These are phyloP conservation scores for Brachionus rotundiformis DNA, from an alignment of 1,140 invertebrate genomes.

Conservation along the genomic window DNA sequence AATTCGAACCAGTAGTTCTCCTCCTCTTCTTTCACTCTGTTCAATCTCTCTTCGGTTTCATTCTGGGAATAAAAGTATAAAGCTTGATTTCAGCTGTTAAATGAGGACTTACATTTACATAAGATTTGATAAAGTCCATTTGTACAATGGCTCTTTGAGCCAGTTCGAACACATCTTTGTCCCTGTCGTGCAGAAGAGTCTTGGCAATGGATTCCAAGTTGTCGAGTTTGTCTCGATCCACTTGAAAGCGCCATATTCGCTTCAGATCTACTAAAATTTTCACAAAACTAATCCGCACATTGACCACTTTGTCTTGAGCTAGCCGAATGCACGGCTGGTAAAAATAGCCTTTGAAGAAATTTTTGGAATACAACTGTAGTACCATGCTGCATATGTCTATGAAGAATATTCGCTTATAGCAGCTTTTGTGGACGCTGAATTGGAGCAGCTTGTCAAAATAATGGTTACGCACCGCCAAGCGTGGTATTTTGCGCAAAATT, in stretches of 20 bases:
- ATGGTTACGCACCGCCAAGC: not conserved
- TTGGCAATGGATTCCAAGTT: conserved; percentile 31
- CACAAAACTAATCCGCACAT: conserved; percentile 45
- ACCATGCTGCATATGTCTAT: conserved; percentile 29
- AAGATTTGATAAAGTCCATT: conserved; percentile 50
- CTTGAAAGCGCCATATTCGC: conserved; percentile 46
- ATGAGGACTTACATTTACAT: conserved; percentile 25
- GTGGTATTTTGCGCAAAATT: conserved; percentile 32
- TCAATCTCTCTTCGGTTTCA: not conserved
- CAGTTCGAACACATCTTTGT: conserved; percentile 50
- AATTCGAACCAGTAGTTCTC: conserved; percentile 44
- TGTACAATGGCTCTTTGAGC: conserved; percentile 48
- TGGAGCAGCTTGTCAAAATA: conserved; percentile 21
- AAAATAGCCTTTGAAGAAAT: conserved; percentile 46
- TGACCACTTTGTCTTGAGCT: conserved; percentile 4
- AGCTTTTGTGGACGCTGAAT: conserved; percentile 5
- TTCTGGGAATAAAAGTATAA: conserved; percentile 27
- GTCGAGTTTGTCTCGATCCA: conserved; percentile 45
- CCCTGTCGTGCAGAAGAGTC: conserved; percentile 20
- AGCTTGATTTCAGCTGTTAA: no score
- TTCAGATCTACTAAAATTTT: conserved; percentile 36
- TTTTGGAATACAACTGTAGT: conserved; percentile 46
- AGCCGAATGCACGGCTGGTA: conserved; percentile 28
- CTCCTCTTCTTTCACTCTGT: conserved; percentile 40
- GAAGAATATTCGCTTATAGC: conserved; percentile 43